phyloP scores from a whole-genome alignment of 2,888 invertebrate genomes.

The Sphinx pinastri region DNA sequence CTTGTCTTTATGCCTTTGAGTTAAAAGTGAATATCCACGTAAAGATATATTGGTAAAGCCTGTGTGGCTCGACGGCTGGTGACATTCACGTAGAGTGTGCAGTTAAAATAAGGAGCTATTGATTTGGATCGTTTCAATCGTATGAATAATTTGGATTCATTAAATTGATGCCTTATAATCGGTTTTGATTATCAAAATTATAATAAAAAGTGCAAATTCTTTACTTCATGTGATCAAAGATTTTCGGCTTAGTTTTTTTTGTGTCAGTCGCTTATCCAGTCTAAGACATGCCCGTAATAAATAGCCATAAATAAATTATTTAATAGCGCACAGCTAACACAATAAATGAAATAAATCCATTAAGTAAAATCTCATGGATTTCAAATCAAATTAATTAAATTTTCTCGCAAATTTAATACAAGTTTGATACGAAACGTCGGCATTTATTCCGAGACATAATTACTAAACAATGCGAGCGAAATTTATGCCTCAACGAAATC shows the following conservation, averaged over 20 bases:
- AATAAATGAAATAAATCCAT: constrained; percentile 6
- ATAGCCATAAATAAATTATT: too few relatives aligned
- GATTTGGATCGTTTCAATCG: constrained; percentile 48
- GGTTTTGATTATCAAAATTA: neutral
- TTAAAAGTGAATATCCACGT: constrained; percentile 36
- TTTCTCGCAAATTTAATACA: constrained; percentile 26
- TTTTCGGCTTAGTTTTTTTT: too few relatives aligned
- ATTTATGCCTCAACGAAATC: constrained; percentile 62
- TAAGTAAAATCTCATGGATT: constrained; percentile 31
- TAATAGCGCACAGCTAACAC: neutral
- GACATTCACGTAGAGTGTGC: constrained; percentile 58
- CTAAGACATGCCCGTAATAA: too few relatives aligned
- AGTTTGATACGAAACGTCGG: constrained; percentile 36
- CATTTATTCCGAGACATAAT: constrained; percentile 49
- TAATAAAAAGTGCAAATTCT: neutral
- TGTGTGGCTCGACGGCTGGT: constrained; percentile 54
- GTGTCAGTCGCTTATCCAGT: too few relatives aligned
- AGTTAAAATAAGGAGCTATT: constrained; percentile 49
- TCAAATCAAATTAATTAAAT: constrained; percentile 31
- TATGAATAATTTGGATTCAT: constrained; percentile 39
- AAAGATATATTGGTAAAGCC: constrained; percentile 44
- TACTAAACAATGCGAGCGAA: constrained; percentile 53
- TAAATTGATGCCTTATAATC: neutral
- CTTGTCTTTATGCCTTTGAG: constrained; percentile 36
- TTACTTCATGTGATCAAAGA: too few relatives aligned